Evolutionary conservation across 2,113 vertebrate genomes (phyloP).

Genomic region (Todiramphus chloris): DNA sequence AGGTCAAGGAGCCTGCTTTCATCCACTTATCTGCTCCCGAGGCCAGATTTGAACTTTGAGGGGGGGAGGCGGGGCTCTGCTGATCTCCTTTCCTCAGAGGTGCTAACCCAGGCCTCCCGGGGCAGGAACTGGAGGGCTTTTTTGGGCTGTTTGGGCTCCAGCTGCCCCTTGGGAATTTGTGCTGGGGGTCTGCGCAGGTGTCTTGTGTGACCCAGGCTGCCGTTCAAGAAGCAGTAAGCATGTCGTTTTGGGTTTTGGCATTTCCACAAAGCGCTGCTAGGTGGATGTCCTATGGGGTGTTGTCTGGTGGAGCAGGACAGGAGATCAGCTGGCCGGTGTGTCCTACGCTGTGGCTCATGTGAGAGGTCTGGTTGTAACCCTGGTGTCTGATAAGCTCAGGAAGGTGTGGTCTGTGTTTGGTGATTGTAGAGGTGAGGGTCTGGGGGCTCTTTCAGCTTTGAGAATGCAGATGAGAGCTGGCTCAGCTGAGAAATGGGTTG

Average conservation of each 20-base stretch:
- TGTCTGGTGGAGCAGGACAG: not conserved
- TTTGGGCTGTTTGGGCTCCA: not conserved
- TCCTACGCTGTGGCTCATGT: not conserved
- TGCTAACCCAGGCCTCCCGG: not conserved
- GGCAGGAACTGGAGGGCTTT: not conserved
- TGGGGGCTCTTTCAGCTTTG: not conserved
- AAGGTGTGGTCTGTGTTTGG: no score
- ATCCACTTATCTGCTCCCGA: not conserved
- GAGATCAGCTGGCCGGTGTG: not conserved
- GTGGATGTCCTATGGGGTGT: fast-evolving
- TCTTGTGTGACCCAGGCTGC: not conserved
- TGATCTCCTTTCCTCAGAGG: not conserved
- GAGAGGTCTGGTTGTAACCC: not conserved
- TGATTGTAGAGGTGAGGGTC: not conserved
- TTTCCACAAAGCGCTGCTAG: not conserved
- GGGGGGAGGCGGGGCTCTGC: not conserved
- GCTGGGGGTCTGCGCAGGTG: not conserved
- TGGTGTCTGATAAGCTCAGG: not conserved
- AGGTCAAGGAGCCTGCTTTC: not conserved
- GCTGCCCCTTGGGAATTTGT: not conserved
- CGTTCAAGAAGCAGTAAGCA: not conserved
- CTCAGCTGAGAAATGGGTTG: not conserved
- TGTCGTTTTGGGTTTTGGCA: fast-evolving
- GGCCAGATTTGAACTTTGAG: not conserved
- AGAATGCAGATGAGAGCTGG: not conserved